These are phyloP conservation scores for Dicerorhinus sumatrensis DNA, from an alignment of 2,113 vertebrate species.

Conservation along the genomic window DNA sequence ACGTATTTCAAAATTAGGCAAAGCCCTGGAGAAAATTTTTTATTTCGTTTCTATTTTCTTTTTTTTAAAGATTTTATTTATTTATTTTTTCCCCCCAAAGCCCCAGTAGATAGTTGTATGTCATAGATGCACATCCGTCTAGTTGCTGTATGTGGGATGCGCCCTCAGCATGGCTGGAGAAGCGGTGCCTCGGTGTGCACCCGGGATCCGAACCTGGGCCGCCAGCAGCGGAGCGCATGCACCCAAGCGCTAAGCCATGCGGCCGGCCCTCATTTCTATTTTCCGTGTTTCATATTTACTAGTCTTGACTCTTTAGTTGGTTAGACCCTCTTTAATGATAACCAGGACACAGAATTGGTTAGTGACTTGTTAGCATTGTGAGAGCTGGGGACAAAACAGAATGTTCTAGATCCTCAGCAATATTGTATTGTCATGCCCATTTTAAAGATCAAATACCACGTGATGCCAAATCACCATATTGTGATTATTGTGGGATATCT, in stretches of 20 bases:
- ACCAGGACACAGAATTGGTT: neutral
- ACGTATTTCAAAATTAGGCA: conserved; percentile 1
- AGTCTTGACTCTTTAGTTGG: conserved; percentile 37
- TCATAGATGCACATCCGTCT: too few species aligned
- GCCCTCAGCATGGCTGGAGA: too few species aligned
- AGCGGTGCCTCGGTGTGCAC: too few species aligned
- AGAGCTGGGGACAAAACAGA: conserved; percentile 14
- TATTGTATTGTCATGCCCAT: neutral
- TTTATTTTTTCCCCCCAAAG: too few species aligned
- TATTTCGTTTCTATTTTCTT: conserved; percentile 26
- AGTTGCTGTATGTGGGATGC: too few species aligned
- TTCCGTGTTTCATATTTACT: neutral
- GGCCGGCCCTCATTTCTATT: too few species aligned
- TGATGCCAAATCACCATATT: neutral
- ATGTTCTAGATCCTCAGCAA: neutral
- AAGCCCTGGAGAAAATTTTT: conserved; percentile 27
- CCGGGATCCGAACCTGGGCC: too few species aligned
- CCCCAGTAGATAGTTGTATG: too few species aligned
- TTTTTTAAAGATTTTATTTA: too few species aligned
- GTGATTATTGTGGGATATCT: neutral
- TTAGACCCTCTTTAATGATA: conserved; percentile 54
- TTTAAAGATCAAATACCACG: neutral
- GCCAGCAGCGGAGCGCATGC: too few species aligned
- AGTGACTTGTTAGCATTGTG: neutral
- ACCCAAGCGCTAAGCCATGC: too few species aligned